Conservation (phyloP, 2,113 vertebrate genomes). For the Zosterops japonicus region DNA sequence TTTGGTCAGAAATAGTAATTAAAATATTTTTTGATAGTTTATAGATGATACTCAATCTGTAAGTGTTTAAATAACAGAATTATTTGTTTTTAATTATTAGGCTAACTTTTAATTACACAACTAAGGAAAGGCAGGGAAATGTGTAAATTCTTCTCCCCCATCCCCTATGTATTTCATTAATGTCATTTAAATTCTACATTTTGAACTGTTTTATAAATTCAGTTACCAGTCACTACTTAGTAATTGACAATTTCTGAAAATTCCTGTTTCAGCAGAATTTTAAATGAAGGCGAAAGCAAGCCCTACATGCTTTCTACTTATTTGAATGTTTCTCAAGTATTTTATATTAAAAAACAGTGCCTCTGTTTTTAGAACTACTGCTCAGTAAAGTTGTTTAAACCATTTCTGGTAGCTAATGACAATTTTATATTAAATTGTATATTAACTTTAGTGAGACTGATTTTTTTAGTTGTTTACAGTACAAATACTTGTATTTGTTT, state of each 20-base stretch:
- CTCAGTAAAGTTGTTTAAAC: conserved; percentile 86
- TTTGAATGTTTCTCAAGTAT: conserved; percentile 92
- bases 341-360: conserved; percentile 89
- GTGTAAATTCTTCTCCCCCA: conserved; percentile 73
- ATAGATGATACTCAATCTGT: conserved; percentile 79
- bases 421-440: conserved; percentile 90
- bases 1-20: conserved; percentile 84
- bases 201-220: conserved; percentile 80
- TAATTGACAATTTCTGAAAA: conserved; percentile 77
- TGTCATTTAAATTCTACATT: conserved; percentile 75
- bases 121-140: conserved; percentile 82
- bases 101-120: conserved; percentile 77
- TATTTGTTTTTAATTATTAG: conserved; percentile 79
- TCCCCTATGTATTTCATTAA: conserved; percentile 70
- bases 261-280: conserved; percentile 80
- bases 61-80: conserved; percentile 78
- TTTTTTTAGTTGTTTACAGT: conserved; percentile 87
- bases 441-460: conserved; percentile 85
- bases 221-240: conserved; percentile 76
- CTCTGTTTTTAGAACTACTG: conserved; percentile 90
- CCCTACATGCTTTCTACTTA: conserved; percentile 82
- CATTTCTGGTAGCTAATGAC: conserved; percentile 88
- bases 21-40: conserved; percentile 86
- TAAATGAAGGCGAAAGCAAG: conserved; percentile 80
- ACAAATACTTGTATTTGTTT: conserved; percentile 85